These are phyloP conservation scores for Ophonus ardosiacus DNA, from an alignment of 2,888 invertebrate species.

Conservation along the genomic window DNA sequence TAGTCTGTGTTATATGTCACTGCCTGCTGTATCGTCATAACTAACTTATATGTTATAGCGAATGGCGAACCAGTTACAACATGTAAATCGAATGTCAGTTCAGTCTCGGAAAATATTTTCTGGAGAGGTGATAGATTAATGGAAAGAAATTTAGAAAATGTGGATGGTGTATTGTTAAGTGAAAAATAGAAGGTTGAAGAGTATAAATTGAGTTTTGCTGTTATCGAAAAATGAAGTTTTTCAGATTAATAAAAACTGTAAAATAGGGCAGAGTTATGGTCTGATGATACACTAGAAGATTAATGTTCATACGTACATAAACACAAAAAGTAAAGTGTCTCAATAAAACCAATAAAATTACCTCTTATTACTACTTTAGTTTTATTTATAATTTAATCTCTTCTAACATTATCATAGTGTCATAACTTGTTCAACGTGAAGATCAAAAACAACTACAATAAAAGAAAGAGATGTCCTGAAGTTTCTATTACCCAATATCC, in stretches of 20 bases:
- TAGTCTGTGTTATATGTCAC: constrained; percentile 5
- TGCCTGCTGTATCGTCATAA: not conserved
- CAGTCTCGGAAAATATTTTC: not conserved
- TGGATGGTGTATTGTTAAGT: constrained; percentile 32
- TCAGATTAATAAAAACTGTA: not conserved
- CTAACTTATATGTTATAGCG: not conserved
- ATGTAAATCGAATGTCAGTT: constrained; percentile 11
- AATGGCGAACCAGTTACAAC: constrained; percentile 5
- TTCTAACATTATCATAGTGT: no score
- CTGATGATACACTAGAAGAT: not conserved
- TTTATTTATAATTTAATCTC: no score
- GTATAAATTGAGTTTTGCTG: constrained; percentile 36
- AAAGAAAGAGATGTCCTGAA: no score
- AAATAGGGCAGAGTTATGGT: not conserved
- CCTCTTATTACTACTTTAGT: no score
- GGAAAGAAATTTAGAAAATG: constrained; percentile 10
- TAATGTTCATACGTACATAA: not conserved
- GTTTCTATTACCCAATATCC: no score
- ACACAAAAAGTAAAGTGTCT: not conserved
- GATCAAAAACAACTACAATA: no score
- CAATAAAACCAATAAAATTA: no score
- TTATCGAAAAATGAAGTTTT: constrained; percentile 2
- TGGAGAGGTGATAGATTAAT: constrained; percentile 21
- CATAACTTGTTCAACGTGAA: no score
- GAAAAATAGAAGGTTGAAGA: constrained; percentile 7